Evolutionary conservation across 2,888 invertebrate species (phyloP).

Genomic region (Coelogynopora nodosa): DNA sequence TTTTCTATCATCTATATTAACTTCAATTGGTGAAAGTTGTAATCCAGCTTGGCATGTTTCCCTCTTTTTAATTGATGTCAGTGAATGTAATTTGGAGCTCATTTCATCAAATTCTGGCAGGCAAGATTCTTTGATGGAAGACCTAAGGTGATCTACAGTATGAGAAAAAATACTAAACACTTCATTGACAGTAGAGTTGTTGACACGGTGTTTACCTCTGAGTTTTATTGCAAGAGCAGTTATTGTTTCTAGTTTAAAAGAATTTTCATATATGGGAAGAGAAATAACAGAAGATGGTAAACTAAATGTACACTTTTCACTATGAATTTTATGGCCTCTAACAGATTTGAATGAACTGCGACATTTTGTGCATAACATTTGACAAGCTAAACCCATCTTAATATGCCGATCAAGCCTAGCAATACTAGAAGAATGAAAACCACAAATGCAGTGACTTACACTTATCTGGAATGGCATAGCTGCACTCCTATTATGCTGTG

Average conservation of each 20-base stretch:
- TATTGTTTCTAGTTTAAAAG: neutral
- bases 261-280: neutral
- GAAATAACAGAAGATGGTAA: neutral
- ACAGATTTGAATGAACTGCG: neutral
- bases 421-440: neutral
- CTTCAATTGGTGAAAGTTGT: neutral
- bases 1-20: neutral
- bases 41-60: neutral
- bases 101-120: neutral
- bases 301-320: neutral
- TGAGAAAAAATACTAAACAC: neutral
- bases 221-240: neutral
- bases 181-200: neutral
- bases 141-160: neutral
- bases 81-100: neutral
- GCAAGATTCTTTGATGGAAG: neutral
- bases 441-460: neutral
- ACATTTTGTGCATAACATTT: neutral
- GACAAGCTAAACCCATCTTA: neutral
- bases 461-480: neutral
- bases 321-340: neutral
- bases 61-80: neutral
- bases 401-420: neutral
- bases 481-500: neutral
- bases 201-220: neutral